phyloP scores from a whole-genome alignment of 2,888 invertebrate species.

The Coremacera marginata region DNA sequence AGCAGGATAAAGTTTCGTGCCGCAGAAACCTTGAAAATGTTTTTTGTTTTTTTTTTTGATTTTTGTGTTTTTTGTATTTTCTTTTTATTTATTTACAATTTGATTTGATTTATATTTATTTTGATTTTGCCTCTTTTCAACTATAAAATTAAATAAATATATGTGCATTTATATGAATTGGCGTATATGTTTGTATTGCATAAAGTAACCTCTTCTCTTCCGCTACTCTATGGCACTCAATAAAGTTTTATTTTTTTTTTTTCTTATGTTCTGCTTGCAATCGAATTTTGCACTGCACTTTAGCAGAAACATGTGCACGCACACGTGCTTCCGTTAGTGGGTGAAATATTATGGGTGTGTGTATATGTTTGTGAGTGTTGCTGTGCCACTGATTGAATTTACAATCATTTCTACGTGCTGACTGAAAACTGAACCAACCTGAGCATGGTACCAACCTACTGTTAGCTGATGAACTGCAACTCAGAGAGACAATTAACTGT shows the following conservation, averaged over 20 bases:
- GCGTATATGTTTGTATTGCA: no score
- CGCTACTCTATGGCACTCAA: neutral
- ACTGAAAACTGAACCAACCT: neutral
- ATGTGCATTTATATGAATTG: no score
- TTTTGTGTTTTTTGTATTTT: no score
- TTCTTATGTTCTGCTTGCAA: neutral
- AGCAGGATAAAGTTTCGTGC: neutral
- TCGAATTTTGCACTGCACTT: neutral
- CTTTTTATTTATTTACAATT: neutral
- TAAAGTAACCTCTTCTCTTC: neutral
- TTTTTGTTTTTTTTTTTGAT: neutral
- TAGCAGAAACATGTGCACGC: neutral
- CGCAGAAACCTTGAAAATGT: slow-evolving; percentile 5
- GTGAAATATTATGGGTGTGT: no score
- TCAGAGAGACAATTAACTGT: no score
- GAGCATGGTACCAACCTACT: neutral
- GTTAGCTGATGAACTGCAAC: neutral
- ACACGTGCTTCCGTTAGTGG: no score
- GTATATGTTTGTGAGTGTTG: no score
- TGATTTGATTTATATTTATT: neutral
- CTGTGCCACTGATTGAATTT: neutral
- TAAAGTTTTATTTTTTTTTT: neutral
- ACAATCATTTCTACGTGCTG: neutral
- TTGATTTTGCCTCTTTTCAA: neutral
- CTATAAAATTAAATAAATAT: neutral